Evolutionary conservation across 2,888 invertebrate genomes (phyloP), one percentile per base, ranked within the genome.

Genomic region (Pterostichus madidus): DNA sequence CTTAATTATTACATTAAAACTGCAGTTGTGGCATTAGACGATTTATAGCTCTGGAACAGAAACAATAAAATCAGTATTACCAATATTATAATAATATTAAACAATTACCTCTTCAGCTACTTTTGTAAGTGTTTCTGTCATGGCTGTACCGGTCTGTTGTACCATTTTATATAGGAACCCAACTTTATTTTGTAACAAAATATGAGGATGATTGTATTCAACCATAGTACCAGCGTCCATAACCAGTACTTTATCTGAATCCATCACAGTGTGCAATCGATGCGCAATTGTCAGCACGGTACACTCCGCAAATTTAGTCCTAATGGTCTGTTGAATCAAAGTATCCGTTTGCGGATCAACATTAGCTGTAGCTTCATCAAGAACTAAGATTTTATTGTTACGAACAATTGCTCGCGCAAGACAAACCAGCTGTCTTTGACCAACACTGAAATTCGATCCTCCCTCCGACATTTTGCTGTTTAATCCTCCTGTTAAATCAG

Each of bases 271-370:
- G 87, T 97, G 94, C 10, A 97, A 92, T 49, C 97, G 92, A 90
- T 97, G 97, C 24, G 97, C 97, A 73, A 97, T 96, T 0, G 96
- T 97, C 68, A 97, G 91, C 31, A 97, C 96, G 0, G 96, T 96
- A 88, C 96, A 96, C 49, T 93, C 91, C 0, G 91, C 92, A 88
- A 96, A 96, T 88, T 95, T 95, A 68, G 91, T 91, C 84, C 95
- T 91, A 84, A 97, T 96, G 0, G 96, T 95, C 35, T 91, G 91
- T 88, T 97, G 96, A 84, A 97, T 96, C 15, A 96, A 88, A 0
- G 92, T 92, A 87, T 96, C 96, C 32, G 96, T 96, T 75, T 94
- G 93, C 0, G 94, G 94, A 90, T 96, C 96, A 0, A 96, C 95
- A 87, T 96, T 96, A 61, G 96, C 96, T 0, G 96, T 96, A 71